Base-by-base conservation (phyloP, 2,888 invertebrate genomes). In the Lochmaea crataegi region DNA sequence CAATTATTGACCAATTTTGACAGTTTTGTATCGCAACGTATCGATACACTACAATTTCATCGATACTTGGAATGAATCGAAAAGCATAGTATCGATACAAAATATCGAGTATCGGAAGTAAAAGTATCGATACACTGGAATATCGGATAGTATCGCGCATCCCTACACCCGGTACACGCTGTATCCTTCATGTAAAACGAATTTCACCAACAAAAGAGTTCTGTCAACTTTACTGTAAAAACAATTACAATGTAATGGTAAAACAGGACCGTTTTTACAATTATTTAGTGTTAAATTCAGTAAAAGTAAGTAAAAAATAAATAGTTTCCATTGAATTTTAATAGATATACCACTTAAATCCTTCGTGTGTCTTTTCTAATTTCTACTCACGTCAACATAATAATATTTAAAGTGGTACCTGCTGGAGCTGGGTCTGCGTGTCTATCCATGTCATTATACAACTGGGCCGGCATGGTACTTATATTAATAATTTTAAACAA, bases 401-500 rank as follows among this genome's bases (percentile, higher is more conserved):
- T 48, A 14, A 48, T n/a, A n/a, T n/a, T n/a, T n/a, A n/a, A 48
- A 48, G 48, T 42, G 18, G 41, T 56, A 18, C 41, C 41, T 60
- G 14, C 41, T 60, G 14, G 14, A 48, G 14, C 6, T 5, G 14
- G 48, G 14, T 18, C 53, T 69, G 63, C 69, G 69, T 69, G 69
- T 64, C 41, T 63, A 22, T 63, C 69, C 69, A 69, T 69, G 38
- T 51, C 48, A 69, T 69, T 69, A 69, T 69, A 53, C 38, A 63
- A 69, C 22, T 7, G 32, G 5, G 32, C 14, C 26, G 22, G 41
- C 42, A 38, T 53, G 41, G 69, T 69, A 32, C 32, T 32, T 32
- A 32, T 63, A 64, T 63, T 69, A 63, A n/a, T n/a, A n/a, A 63
- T 69, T 69, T 69, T 64, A 63, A 69, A 56, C 63, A 68, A 69